Conservation (phyloP, 2,797 vertebrate genomes). For the Parotocinclus haroldoi region DNA sequence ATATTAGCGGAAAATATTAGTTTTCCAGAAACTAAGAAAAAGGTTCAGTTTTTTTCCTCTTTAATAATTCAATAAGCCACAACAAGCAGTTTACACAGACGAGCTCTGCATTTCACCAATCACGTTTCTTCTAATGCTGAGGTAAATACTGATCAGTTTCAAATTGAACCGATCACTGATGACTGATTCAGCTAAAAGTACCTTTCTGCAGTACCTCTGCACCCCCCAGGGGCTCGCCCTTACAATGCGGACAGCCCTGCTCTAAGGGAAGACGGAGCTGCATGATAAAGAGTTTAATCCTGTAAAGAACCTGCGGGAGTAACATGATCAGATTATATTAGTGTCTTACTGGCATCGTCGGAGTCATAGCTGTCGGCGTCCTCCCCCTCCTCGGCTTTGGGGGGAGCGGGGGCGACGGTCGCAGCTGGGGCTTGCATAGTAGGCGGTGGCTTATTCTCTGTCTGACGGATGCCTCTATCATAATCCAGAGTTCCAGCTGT, state of each 20-base stretch:
- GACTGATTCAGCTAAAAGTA: too few species aligned
- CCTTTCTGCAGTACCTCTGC: too few species aligned
- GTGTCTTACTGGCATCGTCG: slow-evolving; percentile 82
- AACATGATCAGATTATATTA: slow-evolving; percentile 31
- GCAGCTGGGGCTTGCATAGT: slow-evolving; percentile 37
- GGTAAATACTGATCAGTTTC: too few species aligned
- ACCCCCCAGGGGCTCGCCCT: too few species aligned
- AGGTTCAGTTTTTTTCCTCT: too few species aligned
- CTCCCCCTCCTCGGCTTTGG: slow-evolving; percentile 70
- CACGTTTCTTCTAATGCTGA: too few species aligned
- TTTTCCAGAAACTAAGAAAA: too few species aligned
- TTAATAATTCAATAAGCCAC: too few species aligned
- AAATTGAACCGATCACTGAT: too few species aligned
- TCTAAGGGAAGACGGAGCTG: background rate
- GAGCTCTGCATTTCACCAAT: too few species aligned
- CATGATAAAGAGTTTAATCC: slow-evolving; percentile 30
- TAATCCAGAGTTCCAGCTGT: slow-evolving; percentile 7
- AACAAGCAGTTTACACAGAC: too few species aligned
- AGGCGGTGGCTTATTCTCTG: slow-evolving; percentile 32
- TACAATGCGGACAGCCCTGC: background rate
- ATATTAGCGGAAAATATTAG: too few species aligned
- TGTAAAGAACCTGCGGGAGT: slow-evolving; percentile 27
- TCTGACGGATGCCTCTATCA: slow-evolving; percentile 11
- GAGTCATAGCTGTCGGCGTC: slow-evolving; percentile 87
- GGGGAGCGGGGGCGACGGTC: slow-evolving; percentile 47